A percentile compares a stretch with the other conserved stretches of the same genome.
These are phyloP conservation scores for Mellilla xanthometata DNA, from an alignment of 2,888 invertebrate genomes.

Conservation along the genomic window DNA sequence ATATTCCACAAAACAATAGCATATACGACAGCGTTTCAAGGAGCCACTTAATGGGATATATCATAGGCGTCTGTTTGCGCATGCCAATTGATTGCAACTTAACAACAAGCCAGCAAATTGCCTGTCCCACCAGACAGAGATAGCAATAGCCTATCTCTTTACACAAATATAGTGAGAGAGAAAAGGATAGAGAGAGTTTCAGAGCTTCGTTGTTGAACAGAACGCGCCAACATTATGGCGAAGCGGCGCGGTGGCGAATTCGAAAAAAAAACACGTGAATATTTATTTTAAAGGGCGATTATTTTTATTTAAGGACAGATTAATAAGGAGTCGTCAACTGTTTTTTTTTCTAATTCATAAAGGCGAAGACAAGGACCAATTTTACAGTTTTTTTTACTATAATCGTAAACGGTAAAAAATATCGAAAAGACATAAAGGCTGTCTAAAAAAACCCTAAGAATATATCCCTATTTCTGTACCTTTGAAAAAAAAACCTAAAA, in stretches of 20 bases:
- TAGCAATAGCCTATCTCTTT: conserved; percentile 20
- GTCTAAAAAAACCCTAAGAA: too few species aligned
- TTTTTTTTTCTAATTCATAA: conserved; percentile 63
- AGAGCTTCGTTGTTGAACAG: conserved; percentile 28
- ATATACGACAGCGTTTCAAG: conserved; percentile 47
- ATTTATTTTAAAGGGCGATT: conserved; percentile 69
- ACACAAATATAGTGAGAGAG: conserved; percentile 18
- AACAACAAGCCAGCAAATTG: conserved; percentile 81
- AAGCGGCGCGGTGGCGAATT: conserved; percentile 50
- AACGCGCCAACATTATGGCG: conserved; percentile 55
- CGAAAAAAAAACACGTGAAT: conserved; percentile 51
- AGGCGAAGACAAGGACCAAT: too few species aligned
- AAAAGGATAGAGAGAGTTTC: conserved; percentile 38
- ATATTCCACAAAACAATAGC: conserved; percentile 19
- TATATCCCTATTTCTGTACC: too few species aligned
- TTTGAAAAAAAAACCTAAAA: too few species aligned
- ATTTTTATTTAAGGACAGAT: conserved; percentile 69
- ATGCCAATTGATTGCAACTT: conserved; percentile 83
- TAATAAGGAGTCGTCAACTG: conserved; percentile 57
- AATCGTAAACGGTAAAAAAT: too few species aligned
- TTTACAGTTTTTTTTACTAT: too few species aligned
- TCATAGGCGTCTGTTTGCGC: conserved; percentile 83
- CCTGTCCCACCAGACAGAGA: conserved; percentile 50
- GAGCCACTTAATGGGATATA: conserved; percentile 79
- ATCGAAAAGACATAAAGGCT: too few species aligned